Percentiles rank a stretch among this genome's conserved stretches.
phyloP scores from a whole-genome alignment of 2,113 vertebrate species.

The Uria aalge region DNA sequence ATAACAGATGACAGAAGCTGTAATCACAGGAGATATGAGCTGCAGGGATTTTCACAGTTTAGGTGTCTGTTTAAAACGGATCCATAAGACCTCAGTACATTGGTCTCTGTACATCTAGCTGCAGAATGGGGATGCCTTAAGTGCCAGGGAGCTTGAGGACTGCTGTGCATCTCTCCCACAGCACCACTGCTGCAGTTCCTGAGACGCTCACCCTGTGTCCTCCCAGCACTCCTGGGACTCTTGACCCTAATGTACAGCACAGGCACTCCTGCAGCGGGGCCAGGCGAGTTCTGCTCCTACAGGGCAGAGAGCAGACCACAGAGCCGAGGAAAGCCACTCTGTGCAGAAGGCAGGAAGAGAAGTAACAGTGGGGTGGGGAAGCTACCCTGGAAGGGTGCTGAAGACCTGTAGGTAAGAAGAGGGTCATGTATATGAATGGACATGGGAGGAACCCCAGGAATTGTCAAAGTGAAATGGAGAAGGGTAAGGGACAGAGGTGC shows the following conservation, averaged over 20 bases:
- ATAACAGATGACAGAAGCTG: not conserved
- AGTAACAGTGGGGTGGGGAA: rapidly evolving
- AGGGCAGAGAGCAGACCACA: not conserved
- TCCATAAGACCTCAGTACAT: not conserved
- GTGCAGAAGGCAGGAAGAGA: not conserved
- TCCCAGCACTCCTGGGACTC: not conserved
- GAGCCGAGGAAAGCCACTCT: not conserved
- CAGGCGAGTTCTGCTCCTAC: not conserved
- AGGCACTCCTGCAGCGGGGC: not conserved
- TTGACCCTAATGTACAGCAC: not conserved
- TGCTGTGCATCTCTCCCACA: not conserved
- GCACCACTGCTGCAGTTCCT: not conserved
- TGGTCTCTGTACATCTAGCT: not conserved
- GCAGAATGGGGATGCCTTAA: not conserved
- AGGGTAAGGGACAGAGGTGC: not conserved
- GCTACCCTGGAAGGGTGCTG: not conserved
- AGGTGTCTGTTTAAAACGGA: not conserved
- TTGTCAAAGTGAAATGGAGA: not conserved
- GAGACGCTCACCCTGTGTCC: not conserved
- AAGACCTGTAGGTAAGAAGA: not conserved
- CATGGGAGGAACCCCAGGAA: not conserved
- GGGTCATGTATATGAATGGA: rapidly evolving
- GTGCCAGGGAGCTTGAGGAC: not conserved
- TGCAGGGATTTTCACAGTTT: not conserved
- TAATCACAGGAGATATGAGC: not conserved